phyloP scores from a whole-genome alignment of 2,113 vertebrate species.

The Scomber japonicus region DNA sequence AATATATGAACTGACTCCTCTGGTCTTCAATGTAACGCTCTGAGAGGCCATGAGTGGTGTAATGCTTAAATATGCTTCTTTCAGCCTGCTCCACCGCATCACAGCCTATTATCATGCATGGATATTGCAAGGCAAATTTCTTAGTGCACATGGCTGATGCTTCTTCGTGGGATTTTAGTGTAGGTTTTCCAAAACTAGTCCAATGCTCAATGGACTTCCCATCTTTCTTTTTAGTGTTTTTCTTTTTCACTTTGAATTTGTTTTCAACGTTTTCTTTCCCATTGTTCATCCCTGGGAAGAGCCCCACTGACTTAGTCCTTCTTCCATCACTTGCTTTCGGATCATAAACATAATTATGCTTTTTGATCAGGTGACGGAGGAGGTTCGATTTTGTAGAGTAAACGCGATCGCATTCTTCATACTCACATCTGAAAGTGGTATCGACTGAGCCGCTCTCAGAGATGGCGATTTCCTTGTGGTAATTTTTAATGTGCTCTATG shows the following conservation, averaged over 20 bases:
- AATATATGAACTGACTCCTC: conserved; percentile 94
- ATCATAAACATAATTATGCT: conserved; percentile 95
- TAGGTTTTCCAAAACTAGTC: conserved; percentile 84
- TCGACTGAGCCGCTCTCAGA: conserved; percentile 90
- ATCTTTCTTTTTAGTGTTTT: conserved; percentile 83
- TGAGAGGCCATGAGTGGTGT: conserved; percentile 95
- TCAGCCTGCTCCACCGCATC: conserved; percentile 93
- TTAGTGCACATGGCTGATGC: conserved; percentile 94
- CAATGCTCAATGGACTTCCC: conserved; percentile 80
- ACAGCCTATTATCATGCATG: conserved; percentile 98
- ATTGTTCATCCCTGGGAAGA: conserved; percentile 64
- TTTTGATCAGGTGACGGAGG: conserved; percentile 96
- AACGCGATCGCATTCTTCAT: conserved; percentile 93
- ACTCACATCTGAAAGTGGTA: conserved; percentile 92
- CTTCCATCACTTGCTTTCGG: conserved; percentile 89
- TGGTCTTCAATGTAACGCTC: conserved; percentile 94
- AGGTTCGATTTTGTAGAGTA: conserved; percentile 98
- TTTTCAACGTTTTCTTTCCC: conserved; percentile 90
- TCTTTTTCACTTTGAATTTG: conserved; percentile 86
- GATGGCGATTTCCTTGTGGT: conserved; percentile 90
- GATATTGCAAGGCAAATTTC: conserved; percentile 92
- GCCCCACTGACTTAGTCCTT: conserved; percentile 77
- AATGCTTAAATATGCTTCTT: conserved; percentile 95
- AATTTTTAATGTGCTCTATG: conserved; percentile 93
- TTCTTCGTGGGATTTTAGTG: conserved; percentile 91